A percentile compares a stretch with the other conserved stretches of the same genome.
phyloP scores from a whole-genome alignment of 2,797 vertebrate species.

The Euphonia xanthogaster region DNA sequence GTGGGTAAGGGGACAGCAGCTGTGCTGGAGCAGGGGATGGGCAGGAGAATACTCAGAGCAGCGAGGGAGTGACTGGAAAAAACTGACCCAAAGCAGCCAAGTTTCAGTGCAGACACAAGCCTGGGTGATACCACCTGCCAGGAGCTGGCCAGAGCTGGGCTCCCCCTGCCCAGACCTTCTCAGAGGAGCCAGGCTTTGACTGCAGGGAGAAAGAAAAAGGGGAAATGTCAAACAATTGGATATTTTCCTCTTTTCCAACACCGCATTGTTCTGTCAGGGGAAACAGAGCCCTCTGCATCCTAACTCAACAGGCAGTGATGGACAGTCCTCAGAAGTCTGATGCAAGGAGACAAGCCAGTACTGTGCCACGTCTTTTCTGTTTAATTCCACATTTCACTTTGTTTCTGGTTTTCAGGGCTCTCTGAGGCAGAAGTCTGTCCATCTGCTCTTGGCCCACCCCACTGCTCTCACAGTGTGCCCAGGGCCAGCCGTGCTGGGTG shows the following conservation, averaged over 20 bases:
- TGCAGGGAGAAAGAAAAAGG: neutral
- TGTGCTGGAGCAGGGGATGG: neutral
- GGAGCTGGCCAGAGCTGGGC: neutral
- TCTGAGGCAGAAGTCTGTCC: neutral
- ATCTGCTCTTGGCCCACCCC: neutral
- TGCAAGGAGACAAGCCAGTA: neutral
- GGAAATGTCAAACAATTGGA: neutral
- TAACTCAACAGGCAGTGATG: neutral
- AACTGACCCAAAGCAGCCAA: neutral
- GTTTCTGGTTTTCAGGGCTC: neutral
- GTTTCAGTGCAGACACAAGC: neutral
- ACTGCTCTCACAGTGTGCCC: neutral
- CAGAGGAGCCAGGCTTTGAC: neutral
- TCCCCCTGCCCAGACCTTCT: neutral
- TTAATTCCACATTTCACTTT: conserved; percentile 19
- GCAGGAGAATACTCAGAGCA: neutral
- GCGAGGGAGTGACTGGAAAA: neutral
- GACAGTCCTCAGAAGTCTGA: conserved; percentile 1
- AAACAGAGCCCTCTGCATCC: neutral
- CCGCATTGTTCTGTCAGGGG: neutral
- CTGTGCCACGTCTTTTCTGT: neutral
- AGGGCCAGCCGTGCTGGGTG: accelerated
- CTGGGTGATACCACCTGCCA: neutral
- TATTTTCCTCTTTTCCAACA: neutral
- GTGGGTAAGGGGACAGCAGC: neutral